Evolutionary conservation across 2,113 vertebrate species (phyloP), one percentile per base, ranked within the genome.

Genomic region (Bagarius yarrelli): DNA sequence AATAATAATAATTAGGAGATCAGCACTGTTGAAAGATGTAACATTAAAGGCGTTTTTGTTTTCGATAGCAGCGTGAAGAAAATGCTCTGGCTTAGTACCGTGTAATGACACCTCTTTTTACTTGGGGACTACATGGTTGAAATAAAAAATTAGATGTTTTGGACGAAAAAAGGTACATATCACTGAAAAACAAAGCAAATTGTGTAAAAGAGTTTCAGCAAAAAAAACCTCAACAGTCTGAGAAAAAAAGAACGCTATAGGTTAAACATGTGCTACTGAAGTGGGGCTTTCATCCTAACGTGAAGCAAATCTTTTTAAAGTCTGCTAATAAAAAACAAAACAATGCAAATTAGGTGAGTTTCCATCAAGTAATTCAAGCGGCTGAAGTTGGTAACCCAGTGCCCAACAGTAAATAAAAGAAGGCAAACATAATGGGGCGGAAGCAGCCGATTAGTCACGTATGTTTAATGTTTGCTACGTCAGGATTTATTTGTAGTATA

Each of bases 1-100:
- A 84, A n/a, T n/a, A 76, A 79, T 81, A 86, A 78, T 87, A 82
- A 86, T 83, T 87, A 73, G 83, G 25, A 83, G 25, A 83, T 71
- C 70, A 63, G 53, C n/a, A 30, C 44, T 76, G 40, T 85, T 47
- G 12, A 75, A 78, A 78, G 56, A 61, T 34, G 61, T 27, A 47
- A 83, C 83, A 84, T 86, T 80, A 89, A 85, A 89, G 81, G 59
- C 59, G 36, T 79, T 72, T 55, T 13, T n/a, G 57, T 74, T 85
- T 71, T 82, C 56, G 66, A 83, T 86, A 80, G 78, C 79, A 34
- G 73, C 77, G 53, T 79, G 74, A 83, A 82, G 30, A 77, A 82
- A 84, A 74, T 4, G n/a, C 63, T 78, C 80, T 19, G 66, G 80
- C 76, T 69, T 32, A 59, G 30, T 60, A 76, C 60, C 81, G 56